Base-by-base conservation (phyloP, 2,113 vertebrate species). In the Rhinogobius similis region DNA sequence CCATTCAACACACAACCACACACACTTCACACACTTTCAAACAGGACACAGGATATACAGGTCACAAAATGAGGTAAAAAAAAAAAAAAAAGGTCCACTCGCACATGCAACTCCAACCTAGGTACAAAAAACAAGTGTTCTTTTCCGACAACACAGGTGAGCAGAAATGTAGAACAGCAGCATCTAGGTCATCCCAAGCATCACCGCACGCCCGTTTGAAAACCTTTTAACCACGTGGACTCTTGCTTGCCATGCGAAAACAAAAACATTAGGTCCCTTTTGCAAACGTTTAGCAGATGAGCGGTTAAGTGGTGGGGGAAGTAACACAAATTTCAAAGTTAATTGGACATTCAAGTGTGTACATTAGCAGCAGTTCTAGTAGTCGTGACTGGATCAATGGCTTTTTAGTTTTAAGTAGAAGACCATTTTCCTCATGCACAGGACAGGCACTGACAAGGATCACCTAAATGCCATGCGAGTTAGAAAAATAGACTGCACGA, bases 321-420 rank as follows among this genome's bases (percentile, higher is more conserved):
- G 66, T 70, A 58, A 32, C 62, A 53, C 76, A 63, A 81, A 75
- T 62, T 81, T 83, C 73, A 78, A 85, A 76, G 66, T 89, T 73
- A 86, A 82, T 87, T 52, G 81, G 86, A 91, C 90, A 90, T 91
- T 90, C 90, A 89, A 50, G 65, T 74, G 83, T 89, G 88, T 88
- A 89, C 83, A 78, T 89, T 91, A 91, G 90, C 89, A 91, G 90
- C 90, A 85, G 66, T 82, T 88, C 81, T 86, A 87, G 79, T 86
- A 87, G 79, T 86, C 86, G 81, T 83, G 77, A 77, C 82, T 87
- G 76, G 79, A 84, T 81, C 78, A 71, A 88, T 85, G 86, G 86
- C 86, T 88, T 83, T 68, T 41, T 11, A 88, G 74, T 87, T 79
- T 71, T 81, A 85, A 86, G 76, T 81, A 76, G 77, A 76, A 77